Conservation (phyloP, 2,888 invertebrate genomes). For the Isotomurus palustris region DNA sequence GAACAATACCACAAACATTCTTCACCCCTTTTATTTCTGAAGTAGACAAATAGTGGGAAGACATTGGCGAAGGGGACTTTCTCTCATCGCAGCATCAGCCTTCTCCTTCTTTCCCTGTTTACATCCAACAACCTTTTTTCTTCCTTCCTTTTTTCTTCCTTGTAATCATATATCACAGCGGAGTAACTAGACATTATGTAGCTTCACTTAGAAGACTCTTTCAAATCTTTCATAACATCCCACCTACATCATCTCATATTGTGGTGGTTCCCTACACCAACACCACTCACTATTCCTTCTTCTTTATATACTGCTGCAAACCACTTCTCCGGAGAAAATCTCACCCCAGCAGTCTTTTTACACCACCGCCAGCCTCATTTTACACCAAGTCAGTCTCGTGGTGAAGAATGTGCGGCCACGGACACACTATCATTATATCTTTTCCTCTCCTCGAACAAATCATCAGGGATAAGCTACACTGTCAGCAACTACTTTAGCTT, state of each 20-base stretch:
- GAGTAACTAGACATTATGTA: background rate
- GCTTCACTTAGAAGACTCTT: slow-evolving; percentile 23
- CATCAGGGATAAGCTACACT: background rate
- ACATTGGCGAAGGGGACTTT: background rate
- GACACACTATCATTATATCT: no score
- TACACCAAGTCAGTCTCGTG: no score
- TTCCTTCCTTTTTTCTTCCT: background rate
- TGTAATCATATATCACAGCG: no score
- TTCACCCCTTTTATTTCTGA: slow-evolving; percentile 1
- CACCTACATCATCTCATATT: slow-evolving; percentile 43
- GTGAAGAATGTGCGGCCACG: no score
- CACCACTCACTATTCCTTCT: no score
- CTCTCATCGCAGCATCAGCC: background rate
- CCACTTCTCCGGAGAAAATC: no score
- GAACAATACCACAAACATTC: slow-evolving; percentile 2
- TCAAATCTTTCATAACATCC: slow-evolving; percentile 40
- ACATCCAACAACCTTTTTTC: background rate
- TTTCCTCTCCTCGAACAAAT: background rate
- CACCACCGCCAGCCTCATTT: no score
- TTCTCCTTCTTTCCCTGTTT: background rate
- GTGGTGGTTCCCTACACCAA: no score
- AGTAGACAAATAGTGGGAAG: background rate
- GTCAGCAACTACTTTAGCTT: background rate
- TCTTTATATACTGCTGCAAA: no score
- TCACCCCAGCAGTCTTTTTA: no score